These are phyloP conservation scores for Limenitis camilla DNA, from an alignment of 2,888 invertebrate genomes.

Conservation along the genomic window DNA sequence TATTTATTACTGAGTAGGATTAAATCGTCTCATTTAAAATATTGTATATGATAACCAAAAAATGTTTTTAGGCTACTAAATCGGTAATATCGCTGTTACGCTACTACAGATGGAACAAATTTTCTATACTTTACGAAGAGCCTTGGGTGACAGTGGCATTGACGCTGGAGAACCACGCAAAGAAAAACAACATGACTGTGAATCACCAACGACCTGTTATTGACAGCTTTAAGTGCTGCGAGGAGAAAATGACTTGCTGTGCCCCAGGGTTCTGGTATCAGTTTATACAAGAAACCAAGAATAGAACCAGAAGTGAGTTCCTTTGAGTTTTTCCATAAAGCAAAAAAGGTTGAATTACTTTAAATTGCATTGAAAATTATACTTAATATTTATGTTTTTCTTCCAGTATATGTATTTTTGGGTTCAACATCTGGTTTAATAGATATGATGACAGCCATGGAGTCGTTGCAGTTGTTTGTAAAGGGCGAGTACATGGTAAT, in stretches of 20 bases:
- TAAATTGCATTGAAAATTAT: no score
- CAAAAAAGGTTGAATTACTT: no score
- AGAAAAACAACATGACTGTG: constrained; percentile 85
- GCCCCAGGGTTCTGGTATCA: constrained; percentile 87
- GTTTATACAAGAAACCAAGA: constrained; percentile 82
- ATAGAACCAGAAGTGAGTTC: no score
- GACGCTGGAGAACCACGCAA: constrained; percentile 84
- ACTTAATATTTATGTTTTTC: no score
- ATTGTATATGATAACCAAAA: no score
- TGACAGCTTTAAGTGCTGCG: constrained; percentile 85
- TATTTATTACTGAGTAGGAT: neutral
- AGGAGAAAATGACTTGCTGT: constrained; percentile 83
- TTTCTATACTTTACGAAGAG: constrained; percentile 90
- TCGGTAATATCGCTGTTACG: constrained; percentile 92
- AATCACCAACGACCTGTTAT: constrained; percentile 83
- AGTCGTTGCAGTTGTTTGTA: no score
- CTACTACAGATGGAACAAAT: constrained; percentile 95
- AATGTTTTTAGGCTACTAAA: constrained; percentile 84
- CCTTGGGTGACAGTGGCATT: constrained; percentile 87
- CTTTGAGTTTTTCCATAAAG: no score
- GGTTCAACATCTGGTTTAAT: constrained; percentile 89
- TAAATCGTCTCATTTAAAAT: neutral
- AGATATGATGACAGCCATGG: constrained; percentile 76
- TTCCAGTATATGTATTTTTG: constrained; percentile 94
- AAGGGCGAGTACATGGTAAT: constrained; percentile 75